Conservation (phyloP, 2,888 invertebrate species). For the Lamellibrachia columna region DNA sequence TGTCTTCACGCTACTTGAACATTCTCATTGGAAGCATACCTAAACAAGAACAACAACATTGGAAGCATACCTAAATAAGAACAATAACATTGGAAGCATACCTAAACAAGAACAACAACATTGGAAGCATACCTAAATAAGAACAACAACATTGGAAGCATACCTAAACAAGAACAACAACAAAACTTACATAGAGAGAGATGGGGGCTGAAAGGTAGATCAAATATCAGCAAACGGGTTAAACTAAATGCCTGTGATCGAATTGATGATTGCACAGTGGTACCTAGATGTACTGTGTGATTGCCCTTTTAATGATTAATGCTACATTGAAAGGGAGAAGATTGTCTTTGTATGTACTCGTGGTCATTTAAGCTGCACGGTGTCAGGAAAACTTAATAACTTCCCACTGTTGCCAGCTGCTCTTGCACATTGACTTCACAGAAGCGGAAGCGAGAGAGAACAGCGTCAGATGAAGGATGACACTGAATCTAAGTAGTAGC, state of each 20-base stretch:
- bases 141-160: slow-evolving; percentile 6
- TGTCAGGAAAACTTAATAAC: background rate
- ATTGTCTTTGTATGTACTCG: background rate
- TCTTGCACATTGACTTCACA: background rate
- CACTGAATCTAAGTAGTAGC: background rate
- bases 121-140: background rate
- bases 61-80: background rate
- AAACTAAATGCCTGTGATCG: background rate
- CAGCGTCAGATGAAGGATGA: background rate
- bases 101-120: too few relatives aligned
- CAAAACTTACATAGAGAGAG: background rate
- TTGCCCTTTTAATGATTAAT: background rate
- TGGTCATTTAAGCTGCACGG: background rate
- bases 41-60: background rate
- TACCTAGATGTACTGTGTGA: background rate
- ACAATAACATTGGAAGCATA: background rate
- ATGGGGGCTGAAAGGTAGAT: background rate
- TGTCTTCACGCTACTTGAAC: background rate
- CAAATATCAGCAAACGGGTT: background rate
- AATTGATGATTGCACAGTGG: background rate
- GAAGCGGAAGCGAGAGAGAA: background rate
- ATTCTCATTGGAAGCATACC: background rate
- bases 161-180: background rate
- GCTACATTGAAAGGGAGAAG: slow-evolving; percentile 5
- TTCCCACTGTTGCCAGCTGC: background rate